Evolutionary conservation across 2,888 invertebrate genomes (phyloP).

Genomic region (Tipula confusa): DNA sequence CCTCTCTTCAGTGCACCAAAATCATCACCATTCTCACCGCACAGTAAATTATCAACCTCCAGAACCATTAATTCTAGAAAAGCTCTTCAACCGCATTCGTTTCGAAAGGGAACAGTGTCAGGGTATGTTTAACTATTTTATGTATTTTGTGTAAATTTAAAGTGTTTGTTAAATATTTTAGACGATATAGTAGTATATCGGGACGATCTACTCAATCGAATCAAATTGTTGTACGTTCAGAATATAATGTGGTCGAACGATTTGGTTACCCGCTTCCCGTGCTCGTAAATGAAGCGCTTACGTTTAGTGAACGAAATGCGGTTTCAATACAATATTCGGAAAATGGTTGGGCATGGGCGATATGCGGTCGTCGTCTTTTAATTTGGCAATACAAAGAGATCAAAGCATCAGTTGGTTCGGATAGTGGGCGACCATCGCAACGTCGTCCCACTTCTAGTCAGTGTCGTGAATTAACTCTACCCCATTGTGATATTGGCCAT

Average conservation of each 20-base stretch:
- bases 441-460: constrained; percentile 53
- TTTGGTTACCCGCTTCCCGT: constrained; percentile 82
- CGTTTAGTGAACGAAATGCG: constrained; percentile 63
- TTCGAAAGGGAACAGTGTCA: constrained; percentile 39
- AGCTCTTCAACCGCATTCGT: constrained; percentile 40
- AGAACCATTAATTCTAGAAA: constrained; percentile 40
- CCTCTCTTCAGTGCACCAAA: neutral
- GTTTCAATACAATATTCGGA: constrained; percentile 53
- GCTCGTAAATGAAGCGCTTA: constrained; percentile 80
- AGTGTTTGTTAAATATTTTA: constrained; percentile 39
- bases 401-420: constrained; percentile 38
- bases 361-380: constrained; percentile 76
- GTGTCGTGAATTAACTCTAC: constrained; percentile 80
- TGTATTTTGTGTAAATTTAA: neutral
- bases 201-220: constrained; percentile 63
- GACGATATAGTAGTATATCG: constrained; percentile 56
- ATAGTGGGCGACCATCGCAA: constrained; percentile 49
- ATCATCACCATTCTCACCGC: neutral
- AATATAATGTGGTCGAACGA: constrained; percentile 68
- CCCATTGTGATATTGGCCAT: constrained; percentile 89
- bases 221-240: constrained; percentile 71
- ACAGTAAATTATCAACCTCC: constrained; percentile 38
- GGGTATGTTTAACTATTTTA: neutral
- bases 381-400: constrained; percentile 73
- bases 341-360: constrained; percentile 61